A percentile compares a stretch with the other conserved stretches of the same genome.
phyloP scores from a whole-genome alignment of 2,113 vertebrate genomes.

The Phodopus roborovskii region DNA sequence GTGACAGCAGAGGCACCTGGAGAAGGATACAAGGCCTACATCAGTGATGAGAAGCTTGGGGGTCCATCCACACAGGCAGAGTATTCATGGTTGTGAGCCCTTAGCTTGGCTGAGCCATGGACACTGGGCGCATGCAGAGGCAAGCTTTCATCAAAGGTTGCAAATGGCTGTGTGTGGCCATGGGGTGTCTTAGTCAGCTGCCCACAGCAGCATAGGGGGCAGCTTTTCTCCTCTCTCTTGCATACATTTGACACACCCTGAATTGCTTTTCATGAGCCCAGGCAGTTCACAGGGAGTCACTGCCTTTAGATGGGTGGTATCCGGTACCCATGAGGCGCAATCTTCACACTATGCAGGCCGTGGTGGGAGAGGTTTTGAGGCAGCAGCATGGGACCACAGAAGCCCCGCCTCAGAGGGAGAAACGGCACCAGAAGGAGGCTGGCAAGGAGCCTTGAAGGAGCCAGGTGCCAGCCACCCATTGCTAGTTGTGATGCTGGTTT shows the following conservation, averaged over 20 bases:
- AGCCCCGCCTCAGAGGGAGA: background rate
- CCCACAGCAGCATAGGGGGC: background rate
- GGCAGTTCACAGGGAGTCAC: background rate
- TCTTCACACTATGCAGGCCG: background rate
- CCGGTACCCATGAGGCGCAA: background rate
- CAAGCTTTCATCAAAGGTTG: background rate
- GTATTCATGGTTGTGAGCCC: background rate
- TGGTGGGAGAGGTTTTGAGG: background rate
- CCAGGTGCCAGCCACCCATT: background rate
- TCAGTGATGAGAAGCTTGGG: background rate
- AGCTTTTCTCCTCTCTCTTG: background rate
- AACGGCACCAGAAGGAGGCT: background rate
- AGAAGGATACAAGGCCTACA: no score
- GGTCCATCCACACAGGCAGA: background rate
- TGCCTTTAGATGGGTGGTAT: background rate
- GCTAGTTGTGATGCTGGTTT: background rate
- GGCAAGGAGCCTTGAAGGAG: background rate
- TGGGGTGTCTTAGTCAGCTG: background rate
- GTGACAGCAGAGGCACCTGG: background rate
- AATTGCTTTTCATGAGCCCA: conserved; percentile 69
- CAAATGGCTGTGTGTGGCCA: background rate
- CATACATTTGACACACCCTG: conserved; percentile 9
- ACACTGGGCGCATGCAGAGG: background rate
- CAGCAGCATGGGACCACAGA: background rate
- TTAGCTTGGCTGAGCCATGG: background rate